A percentile compares a stretch with the other conserved stretches of the same genome.
Conservation (phyloP, 2,888 invertebrate genomes). For the Sphecodes monilicornis region DNA sequence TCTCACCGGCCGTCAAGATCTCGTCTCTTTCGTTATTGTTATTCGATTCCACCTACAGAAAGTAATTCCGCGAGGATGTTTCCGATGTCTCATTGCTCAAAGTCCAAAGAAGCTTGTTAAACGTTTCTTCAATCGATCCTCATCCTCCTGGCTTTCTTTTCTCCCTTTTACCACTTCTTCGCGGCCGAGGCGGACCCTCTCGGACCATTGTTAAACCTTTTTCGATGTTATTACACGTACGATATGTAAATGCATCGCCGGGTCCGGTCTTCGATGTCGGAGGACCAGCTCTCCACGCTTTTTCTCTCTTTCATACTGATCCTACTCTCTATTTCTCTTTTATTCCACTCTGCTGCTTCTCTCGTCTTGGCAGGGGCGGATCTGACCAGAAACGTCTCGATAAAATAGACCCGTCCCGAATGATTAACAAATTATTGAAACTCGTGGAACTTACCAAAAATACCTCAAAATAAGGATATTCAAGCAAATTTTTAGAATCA, state of each 20-base stretch:
- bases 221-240: slow-evolving; percentile 75
- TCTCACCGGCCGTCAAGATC: slow-evolving; percentile 4
- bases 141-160: slow-evolving; percentile 8
- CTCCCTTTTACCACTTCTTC: slow-evolving; percentile 38
- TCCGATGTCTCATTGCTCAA: slow-evolving; percentile 29
- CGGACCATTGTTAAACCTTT: slow-evolving; percentile 72
- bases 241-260: slow-evolving; percentile 76
- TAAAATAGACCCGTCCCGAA: slow-evolving; percentile 27
- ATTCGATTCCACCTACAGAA: slow-evolving; percentile 16
- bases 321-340: slow-evolving; percentile 62
- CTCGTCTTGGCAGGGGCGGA: slow-evolving; percentile 68
- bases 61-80: slow-evolving; percentile 21
- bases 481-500: background rate
- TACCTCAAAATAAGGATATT: background rate
- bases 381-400: slow-evolving; percentile 41
- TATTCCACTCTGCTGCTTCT: slow-evolving; percentile 54
- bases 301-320: slow-evolving; percentile 65
- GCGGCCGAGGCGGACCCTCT: slow-evolving; percentile 50
- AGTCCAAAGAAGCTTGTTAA: slow-evolving; percentile 53
- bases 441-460: background rate
- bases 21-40: slow-evolving; percentile 11
- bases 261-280: slow-evolving; percentile 70
- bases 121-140: slow-evolving; percentile 44
- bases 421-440: slow-evolving; percentile 36
- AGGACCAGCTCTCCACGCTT: slow-evolving; percentile 66